Conservation (phyloP, 1,140 invertebrate species). For the Brachionus rubens region DNA sequence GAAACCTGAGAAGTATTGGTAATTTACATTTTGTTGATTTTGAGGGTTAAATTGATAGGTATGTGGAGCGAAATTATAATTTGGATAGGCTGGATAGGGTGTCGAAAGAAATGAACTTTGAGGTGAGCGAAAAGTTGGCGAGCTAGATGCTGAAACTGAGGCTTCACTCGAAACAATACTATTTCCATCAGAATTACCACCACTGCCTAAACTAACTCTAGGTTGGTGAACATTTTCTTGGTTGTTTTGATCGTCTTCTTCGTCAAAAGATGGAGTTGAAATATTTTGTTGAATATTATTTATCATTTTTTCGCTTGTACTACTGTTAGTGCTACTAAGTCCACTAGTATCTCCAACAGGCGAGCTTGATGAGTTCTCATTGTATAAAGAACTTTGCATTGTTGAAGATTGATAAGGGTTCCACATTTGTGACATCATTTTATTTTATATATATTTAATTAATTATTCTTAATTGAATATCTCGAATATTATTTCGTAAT, state of each 20-base stretch:
- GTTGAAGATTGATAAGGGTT: constrained; percentile 22
- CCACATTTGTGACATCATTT: constrained; percentile 46
- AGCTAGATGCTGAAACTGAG: not conserved
- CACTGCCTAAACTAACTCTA: constrained; percentile 10
- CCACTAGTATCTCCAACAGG: constrained; percentile 2
- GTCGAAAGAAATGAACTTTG: constrained; percentile 7
- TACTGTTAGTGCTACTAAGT: constrained; percentile 7
- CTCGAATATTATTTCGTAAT: not conserved
- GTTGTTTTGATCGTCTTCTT: not conserved
- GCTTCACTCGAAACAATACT: constrained; percentile 29
- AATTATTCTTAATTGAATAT: not conserved
- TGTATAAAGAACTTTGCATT: too few relatives aligned
- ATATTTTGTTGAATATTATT: not conserved
- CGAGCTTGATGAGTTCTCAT: not conserved
- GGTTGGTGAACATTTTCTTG: not conserved
- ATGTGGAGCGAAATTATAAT: not conserved
- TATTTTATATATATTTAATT: not conserved
- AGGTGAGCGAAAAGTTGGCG: constrained; percentile 31
- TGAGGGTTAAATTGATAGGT: constrained; percentile 20
- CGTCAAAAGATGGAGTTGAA: not conserved
- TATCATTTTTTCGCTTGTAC: constrained; percentile 17
- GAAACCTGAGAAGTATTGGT: not conserved
- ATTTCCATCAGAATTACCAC: constrained; percentile 11
- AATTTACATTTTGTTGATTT: not conserved
- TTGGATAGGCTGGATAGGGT: not conserved